These are phyloP conservation scores for Momotus momota DNA, from an alignment of 2,797 vertebrate species.

Conservation along the genomic window DNA sequence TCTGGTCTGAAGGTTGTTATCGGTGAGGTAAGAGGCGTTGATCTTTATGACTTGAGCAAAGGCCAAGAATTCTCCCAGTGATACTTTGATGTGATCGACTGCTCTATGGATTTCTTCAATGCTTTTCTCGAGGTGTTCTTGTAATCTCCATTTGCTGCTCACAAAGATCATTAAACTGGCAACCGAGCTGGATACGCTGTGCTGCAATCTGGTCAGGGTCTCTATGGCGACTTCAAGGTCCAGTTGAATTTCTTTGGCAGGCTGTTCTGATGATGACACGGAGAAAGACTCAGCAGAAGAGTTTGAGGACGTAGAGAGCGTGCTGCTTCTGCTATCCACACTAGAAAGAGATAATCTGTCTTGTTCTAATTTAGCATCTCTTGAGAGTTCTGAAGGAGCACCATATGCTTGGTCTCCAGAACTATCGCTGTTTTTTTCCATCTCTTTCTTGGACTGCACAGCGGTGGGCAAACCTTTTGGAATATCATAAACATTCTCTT, in stretches of 20 bases:
- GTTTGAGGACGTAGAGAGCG: slow-evolving; percentile 83
- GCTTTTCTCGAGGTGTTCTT: slow-evolving; percentile 85
- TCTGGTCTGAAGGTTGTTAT: slow-evolving; percentile 86
- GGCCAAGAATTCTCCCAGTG: slow-evolving; percentile 84
- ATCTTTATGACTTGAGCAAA: slow-evolving; percentile 85
- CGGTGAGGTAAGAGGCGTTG: slow-evolving; percentile 79
- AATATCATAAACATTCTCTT: slow-evolving; percentile 77
- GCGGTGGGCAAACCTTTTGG: slow-evolving; percentile 46
- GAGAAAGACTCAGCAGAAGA: slow-evolving; percentile 78
- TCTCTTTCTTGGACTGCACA: not conserved
- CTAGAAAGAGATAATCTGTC: slow-evolving; percentile 56
- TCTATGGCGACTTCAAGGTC: slow-evolving; percentile 83
- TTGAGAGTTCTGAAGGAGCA: not conserved
- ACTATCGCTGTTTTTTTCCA: not conserved
- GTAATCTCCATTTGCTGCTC: slow-evolving; percentile 90
- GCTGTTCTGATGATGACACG: slow-evolving; percentile 79
- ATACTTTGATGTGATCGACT: slow-evolving; percentile 78
- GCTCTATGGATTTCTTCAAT: slow-evolving; percentile 85
- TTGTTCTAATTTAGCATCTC: not conserved
- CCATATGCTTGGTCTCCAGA: not conserved
- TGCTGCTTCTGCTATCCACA: slow-evolving; percentile 82
- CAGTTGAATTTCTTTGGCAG: slow-evolving; percentile 79
- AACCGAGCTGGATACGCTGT: slow-evolving; percentile 81
- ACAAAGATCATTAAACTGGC: slow-evolving; percentile 91
- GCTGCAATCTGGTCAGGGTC: slow-evolving; percentile 84